Evolutionary conservation across 1,140 invertebrate species (phyloP), one percentile per base, ranked within the genome.

Genomic region (Nasonia vitripennis): DNA sequence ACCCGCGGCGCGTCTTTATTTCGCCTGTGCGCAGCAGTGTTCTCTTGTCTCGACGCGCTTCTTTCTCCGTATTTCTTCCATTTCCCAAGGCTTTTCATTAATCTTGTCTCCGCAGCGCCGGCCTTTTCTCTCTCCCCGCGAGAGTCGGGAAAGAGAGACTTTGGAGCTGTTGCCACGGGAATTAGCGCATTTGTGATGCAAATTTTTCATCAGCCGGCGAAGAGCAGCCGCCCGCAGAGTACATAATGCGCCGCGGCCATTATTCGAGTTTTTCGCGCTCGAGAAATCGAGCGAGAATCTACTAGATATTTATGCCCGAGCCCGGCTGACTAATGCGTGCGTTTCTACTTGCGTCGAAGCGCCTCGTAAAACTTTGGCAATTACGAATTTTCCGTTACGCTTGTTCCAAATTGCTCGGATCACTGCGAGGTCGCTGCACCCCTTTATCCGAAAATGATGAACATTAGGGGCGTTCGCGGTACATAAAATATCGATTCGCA

Each of bases 141-240:
- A 74, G 78, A 78, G 70, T 78, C 81, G 70, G 23, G 45, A 71
- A 34, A 71, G 78, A 37, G 67, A 79, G 68, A 80, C 62, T 83
- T 71, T 70, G 23, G 48, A 84, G 55, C 20, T 84, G 79, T 77
- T 81, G 81, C 73, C 71, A 62, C 51, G 77, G 86, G 81, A 87
- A 88, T 89, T 88, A 89, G 86, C 86, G 86, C 86, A 90, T 90
- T 90, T 90, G 89, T 89, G 86, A 90, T 90, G 90, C 89, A 90
- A 90, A 90, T 90, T 84, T 71, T 37, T 77, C 71, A 77, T 37
- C 34, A 37, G 34, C 34, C 34, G 67, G 83, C 51, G 31, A 37
- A 68, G 62, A n/a, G 79, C 10, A 20, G 62, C 2, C 27, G 27
- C n/a, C 41, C 23, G 41, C 37, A 9, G 62, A 34, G 83, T 78